Evolutionary conservation across 2,113 vertebrate species (phyloP).

Genomic region (Notothenia coriiceps): DNA sequence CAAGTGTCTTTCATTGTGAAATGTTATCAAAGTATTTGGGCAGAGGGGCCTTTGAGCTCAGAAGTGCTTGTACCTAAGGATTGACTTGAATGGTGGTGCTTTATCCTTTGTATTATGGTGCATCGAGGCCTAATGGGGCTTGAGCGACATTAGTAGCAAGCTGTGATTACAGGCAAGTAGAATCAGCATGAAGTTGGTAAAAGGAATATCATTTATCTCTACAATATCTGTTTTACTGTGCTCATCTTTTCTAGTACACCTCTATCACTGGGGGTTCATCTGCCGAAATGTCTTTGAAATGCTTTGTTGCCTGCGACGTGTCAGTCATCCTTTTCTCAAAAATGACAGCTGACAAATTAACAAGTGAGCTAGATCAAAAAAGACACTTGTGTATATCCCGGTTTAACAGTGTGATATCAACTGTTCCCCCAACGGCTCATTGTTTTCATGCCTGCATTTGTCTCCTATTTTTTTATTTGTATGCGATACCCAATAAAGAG

Average conservation of each 20-base stretch:
- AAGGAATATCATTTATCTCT: background rate
- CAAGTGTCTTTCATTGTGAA: background rate
- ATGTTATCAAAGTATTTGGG: background rate
- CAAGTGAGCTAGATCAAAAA: conserved; percentile 13
- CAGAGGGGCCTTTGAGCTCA: background rate
- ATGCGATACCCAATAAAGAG: conserved; percentile 41
- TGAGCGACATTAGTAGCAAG: background rate
- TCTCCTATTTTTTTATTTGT: conserved; percentile 42
- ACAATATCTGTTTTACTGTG: background rate
- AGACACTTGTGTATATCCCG: too few species aligned
- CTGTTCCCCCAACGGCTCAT: conserved; percentile 36
- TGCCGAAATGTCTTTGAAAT: background rate
- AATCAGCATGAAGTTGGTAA: background rate
- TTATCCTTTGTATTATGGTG: background rate
- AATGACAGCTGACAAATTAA: conserved; percentile 31
- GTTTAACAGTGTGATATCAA: background rate
- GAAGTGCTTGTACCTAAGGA: background rate
- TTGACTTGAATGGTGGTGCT: conserved; percentile 5
- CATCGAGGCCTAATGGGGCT: background rate
- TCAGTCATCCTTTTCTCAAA: conserved; percentile 7
- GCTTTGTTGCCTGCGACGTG: conserved; percentile 33
- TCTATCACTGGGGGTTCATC: background rate
- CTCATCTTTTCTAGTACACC: background rate
- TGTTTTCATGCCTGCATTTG: conserved; percentile 40
- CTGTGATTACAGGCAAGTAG: background rate